Percentiles rank a stretch among this genome's conserved stretches.
phyloP scores from a whole-genome alignment of 1,140 invertebrate genomes.

The Probaryconus sp. region DNA sequence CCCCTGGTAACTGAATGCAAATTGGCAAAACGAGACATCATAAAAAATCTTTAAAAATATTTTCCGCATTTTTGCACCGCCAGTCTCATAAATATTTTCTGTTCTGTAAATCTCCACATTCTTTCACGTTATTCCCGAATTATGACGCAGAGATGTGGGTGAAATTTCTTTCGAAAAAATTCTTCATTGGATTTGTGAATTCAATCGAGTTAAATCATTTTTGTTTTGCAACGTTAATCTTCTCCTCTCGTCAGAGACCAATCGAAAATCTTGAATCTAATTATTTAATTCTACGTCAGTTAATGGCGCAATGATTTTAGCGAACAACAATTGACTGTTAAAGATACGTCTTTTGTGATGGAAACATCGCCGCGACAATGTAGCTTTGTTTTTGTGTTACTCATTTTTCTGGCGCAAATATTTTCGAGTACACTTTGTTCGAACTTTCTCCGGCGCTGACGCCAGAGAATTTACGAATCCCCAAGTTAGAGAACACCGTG shows the following conservation, averaged over 20 bases:
- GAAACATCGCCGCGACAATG: background rate
- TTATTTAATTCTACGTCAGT: too few relatives aligned
- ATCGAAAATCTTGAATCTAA: too few relatives aligned
- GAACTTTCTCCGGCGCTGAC: constrained; percentile 18
- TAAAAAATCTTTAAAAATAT: constrained; percentile 34
- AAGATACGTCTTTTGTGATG: too few relatives aligned
- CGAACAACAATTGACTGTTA: too few relatives aligned
- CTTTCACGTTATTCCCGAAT: constrained; percentile 26
- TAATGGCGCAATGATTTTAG: too few relatives aligned
- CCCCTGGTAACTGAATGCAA: constrained; percentile 8
- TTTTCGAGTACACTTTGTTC: constrained; percentile 1
- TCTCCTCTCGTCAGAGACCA: too few relatives aligned
- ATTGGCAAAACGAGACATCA: constrained; percentile 22
- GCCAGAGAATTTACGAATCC: constrained; percentile 19
- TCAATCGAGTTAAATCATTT: too few relatives aligned
- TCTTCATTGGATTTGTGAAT: too few relatives aligned
- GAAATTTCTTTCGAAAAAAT: constrained; percentile 16
- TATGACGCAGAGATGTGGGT: constrained; percentile 14
- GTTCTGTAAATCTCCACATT: constrained; percentile 16
- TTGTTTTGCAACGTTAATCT: too few relatives aligned
- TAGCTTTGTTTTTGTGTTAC: background rate
- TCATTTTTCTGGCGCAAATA: background rate
- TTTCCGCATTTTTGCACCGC: constrained; percentile 46
- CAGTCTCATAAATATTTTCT: constrained; percentile 29
- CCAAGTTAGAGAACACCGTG: background rate